Percentiles rank a stretch among this genome's conserved stretches.
Conservation (phyloP, 2,888 invertebrate genomes). For the Leptothorax acervorum region DNA sequence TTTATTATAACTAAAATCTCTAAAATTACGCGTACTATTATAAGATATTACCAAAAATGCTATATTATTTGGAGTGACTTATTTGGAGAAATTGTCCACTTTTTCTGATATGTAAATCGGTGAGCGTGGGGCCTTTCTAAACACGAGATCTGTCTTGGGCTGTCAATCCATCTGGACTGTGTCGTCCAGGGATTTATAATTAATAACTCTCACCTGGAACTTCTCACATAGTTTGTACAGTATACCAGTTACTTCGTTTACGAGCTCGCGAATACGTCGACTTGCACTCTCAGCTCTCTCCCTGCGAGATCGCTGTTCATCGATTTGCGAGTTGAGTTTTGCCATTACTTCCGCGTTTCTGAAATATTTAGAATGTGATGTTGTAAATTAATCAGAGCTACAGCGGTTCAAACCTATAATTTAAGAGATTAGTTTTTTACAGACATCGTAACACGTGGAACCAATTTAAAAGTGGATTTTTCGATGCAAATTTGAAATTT, state of each 20-base stretch:
- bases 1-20: not conserved
- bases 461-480: not conserved
- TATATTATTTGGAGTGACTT: slow-evolving; percentile 2
- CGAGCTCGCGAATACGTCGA: slow-evolving; percentile 73
- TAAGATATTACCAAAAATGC: not conserved
- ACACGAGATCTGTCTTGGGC: not conserved
- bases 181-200: slow-evolving; percentile 13
- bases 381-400: not conserved
- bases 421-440: not conserved
- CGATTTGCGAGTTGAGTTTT: slow-evolving; percentile 88
- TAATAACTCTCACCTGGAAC: slow-evolving; percentile 75
- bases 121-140: not conserved
- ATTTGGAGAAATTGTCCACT: not conserved
- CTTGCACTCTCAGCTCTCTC: slow-evolving; percentile 83
- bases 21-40: not conserved
- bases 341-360: slow-evolving; percentile 92
- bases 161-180: not conserved
- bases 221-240: slow-evolving; percentile 78
- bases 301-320: slow-evolving; percentile 85
- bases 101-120: not conserved
- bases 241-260: slow-evolving; percentile 69
- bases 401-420: not conserved
- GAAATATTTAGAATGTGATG: slow-evolving; percentile 31
- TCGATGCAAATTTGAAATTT: not conserved
- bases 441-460: not conserved